Evolutionary conservation across 2,888 invertebrate genomes (phyloP), one percentile per base, ranked within the genome.

Genomic region (Tribolium freemani): DNA sequence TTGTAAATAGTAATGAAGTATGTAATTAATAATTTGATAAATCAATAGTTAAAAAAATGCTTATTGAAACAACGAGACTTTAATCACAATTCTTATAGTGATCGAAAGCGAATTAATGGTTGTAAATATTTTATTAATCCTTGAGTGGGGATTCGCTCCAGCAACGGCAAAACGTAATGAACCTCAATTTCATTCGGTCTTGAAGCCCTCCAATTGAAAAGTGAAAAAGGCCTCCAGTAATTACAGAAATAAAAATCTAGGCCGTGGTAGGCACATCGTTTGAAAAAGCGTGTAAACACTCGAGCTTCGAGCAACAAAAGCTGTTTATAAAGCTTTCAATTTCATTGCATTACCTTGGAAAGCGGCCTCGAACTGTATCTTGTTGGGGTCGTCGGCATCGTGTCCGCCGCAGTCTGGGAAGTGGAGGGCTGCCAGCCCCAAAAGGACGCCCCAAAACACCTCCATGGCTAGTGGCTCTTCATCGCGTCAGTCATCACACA

Each of bases 361-460:
- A 68, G 90, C 90, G 54, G 90, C 90, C 81, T 90, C 90, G 79
- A 90, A 90, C 79, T 89, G 89, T 67, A 88, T 84, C 79, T 88
- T 88, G 75, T 89, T 89, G 74, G 86, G 71, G 46, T 85, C 85
- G 26, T 80, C 81, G 21, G 75, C 73, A 26, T 84, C 83, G 50
- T 78, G 78, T 64, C 76, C 80, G 31, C 76, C 77, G 69, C 77
- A 78, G 61, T 74, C 71, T 9, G 73, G 66, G 69, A 79, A 75
- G 68, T 56, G 51, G 30, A 72, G 72, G 73, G 70, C 71, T 46
- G 78, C 72, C 58, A 84, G 77, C 74, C 78, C 82, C 78, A 79
- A 76, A 58, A 81, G 73, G 78, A 80, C 77, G 74, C 80, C 76
- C 79, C 78, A 78, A 72, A 72, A 75, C 60, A 71, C 76, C 58